Evolutionary conservation across 2,888 invertebrate species (phyloP).

Genomic region (Leptinotarsa rubiginosa): DNA sequence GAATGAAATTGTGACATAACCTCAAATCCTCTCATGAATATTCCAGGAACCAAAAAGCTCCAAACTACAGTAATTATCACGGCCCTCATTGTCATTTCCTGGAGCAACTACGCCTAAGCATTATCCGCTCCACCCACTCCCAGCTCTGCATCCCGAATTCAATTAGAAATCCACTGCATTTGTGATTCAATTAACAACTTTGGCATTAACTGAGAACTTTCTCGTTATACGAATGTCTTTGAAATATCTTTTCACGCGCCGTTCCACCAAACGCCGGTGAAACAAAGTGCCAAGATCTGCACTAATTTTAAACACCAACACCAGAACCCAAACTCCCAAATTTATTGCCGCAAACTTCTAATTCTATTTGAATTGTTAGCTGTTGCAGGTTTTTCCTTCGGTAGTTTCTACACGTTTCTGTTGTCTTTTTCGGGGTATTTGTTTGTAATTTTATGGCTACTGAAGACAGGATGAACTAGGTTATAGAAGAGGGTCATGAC

Average conservation of each 20-base stretch:
- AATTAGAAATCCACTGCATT: conserved; percentile 25
- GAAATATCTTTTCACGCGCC: conserved; percentile 28
- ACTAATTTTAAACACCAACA: conserved; percentile 39
- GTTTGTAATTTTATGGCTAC: conserved; percentile 13
- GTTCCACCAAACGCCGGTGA: conserved; percentile 20
- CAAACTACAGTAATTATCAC: conserved; percentile 1
- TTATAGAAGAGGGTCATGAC: conserved; percentile 5
- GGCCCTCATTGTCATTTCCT: not conserved
- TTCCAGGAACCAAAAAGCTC: not conserved
- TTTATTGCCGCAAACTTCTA: conserved; percentile 33
- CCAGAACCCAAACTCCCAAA: conserved; percentile 36
- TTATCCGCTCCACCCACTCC: conserved; percentile 21
- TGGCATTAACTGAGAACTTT: conserved; percentile 23
- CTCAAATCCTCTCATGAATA: not conserved
- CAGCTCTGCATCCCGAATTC: conserved; percentile 9
- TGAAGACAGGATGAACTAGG: conserved; percentile 9
- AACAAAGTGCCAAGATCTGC: conserved; percentile 39
- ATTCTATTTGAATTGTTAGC: conserved; percentile 24
- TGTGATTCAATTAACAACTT: conserved; percentile 29
- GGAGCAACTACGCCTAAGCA: conserved; percentile 27
- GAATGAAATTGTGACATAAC: not conserved
- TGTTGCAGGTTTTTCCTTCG: conserved; percentile 12
- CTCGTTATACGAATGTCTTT: conserved; percentile 23
- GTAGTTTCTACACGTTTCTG: conserved; percentile 10
- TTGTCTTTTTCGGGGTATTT: not conserved